Evolutionary conservation across 2,797 vertebrate species (phyloP).

Genomic region (Anguilla obscura): DNA sequence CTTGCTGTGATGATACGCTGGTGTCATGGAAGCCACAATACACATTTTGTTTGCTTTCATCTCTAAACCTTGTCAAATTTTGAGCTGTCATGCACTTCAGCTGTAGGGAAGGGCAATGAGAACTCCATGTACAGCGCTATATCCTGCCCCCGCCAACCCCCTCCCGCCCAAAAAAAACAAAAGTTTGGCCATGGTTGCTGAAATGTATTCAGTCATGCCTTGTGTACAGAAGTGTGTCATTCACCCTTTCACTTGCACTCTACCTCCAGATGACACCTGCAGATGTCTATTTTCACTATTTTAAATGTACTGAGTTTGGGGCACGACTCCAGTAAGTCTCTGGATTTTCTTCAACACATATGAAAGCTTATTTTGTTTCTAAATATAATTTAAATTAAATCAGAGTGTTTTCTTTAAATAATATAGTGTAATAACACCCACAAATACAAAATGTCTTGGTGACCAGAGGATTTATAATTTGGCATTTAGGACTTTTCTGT

Average conservation of each 20-base stretch:
- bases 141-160: neutral
- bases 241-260: neutral
- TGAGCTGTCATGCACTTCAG: neutral
- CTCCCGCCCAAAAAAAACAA: neutral
- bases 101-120: neutral
- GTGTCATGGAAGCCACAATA: neutral
- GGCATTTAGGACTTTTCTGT: neutral
- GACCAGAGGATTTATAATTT: neutral
- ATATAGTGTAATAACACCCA: neutral
- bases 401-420: constrained; percentile 14
- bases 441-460: neutral
- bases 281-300: neutral
- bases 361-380: neutral
- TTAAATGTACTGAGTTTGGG: neutral
- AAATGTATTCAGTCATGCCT: neutral
- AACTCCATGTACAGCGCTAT: neutral
- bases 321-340: neutral
- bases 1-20: neutral
- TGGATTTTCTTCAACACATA: neutral
- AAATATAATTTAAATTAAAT: neutral
- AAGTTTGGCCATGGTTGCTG: neutral
- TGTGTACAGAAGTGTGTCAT: neutral
- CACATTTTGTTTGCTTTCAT: neutral
- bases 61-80: neutral
- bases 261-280: constrained; percentile 7